These are phyloP conservation scores for Proterorhinus semilunaris DNA, from an alignment of 2,113 vertebrate species.

Conservation along the genomic window DNA sequence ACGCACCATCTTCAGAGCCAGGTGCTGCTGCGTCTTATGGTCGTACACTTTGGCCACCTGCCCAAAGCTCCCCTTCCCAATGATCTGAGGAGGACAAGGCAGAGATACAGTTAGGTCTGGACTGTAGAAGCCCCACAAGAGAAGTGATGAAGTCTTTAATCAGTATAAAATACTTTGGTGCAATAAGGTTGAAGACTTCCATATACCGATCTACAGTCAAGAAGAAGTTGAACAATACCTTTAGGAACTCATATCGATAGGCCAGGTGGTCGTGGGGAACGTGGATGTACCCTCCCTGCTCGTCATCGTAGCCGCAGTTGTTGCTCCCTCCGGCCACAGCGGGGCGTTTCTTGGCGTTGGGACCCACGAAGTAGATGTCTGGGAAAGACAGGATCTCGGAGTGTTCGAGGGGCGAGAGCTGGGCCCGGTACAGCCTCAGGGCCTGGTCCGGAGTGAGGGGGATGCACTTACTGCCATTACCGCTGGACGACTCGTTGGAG, in stretches of 20 bases:
- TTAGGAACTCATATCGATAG: slow-evolving; percentile 95
- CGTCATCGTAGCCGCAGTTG: slow-evolving; percentile 92
- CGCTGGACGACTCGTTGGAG: slow-evolving; percentile 73
- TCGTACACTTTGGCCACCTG: slow-evolving; percentile 97
- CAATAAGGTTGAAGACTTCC: background rate
- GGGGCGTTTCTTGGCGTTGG: slow-evolving; percentile 91
- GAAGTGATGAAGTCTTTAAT: background rate
- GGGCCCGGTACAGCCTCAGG: slow-evolving; percentile 87
- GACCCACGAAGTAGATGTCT: slow-evolving; percentile 93
- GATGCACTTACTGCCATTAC: slow-evolving; percentile 71
- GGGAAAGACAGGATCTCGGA: slow-evolving; percentile 87
- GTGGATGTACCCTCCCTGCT: slow-evolving; percentile 92
- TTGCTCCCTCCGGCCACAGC: slow-evolving; percentile 88
- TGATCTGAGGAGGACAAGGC: slow-evolving; percentile 78
- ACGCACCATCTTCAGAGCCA: slow-evolving; percentile 97
- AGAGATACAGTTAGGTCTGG: background rate
- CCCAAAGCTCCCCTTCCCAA: slow-evolving; percentile 97
- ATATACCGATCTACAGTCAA: background rate
- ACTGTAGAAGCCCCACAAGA: too few relatives aligned
- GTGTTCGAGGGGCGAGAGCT: slow-evolving; percentile 87
- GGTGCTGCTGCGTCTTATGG: slow-evolving; percentile 92
- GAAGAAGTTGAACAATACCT: slow-evolving; percentile 68
- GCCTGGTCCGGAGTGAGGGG: slow-evolving; percentile 88
- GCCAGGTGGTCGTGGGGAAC: slow-evolving; percentile 95
- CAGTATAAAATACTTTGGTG: background rate